These are phyloP conservation scores for Campopleginae sp. DNA, from an alignment of 2,888 invertebrate species.

Conservation along the genomic window DNA sequence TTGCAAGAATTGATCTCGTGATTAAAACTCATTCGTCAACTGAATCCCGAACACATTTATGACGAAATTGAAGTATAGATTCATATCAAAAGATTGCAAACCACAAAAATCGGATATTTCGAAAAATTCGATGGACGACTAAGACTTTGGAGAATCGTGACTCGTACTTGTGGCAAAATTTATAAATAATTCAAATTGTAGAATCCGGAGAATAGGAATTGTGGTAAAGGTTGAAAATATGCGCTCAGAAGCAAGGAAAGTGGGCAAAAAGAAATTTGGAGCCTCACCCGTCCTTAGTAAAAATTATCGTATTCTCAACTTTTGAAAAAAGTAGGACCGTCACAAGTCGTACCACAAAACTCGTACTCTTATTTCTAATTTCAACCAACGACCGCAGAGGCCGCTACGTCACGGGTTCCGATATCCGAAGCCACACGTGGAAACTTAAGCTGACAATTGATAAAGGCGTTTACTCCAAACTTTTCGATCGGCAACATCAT, in stretches of 20 bases:
- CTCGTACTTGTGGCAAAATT: background rate
- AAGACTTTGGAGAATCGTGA: background rate
- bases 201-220: too few species aligned
- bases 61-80: too few species aligned
- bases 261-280: too few species aligned
- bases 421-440: background rate
- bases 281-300: too few species aligned
- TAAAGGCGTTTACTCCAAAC: background rate
- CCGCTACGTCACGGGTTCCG: slow-evolving; percentile 25
- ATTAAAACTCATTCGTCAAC: background rate
- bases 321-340: too few species aligned
- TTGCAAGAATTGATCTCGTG: too few species aligned
- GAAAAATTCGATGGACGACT: too few species aligned
- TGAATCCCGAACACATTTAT: background rate
- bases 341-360: background rate
- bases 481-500: background rate
- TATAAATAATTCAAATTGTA: background rate
- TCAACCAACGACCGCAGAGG: background rate
- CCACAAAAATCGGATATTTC: too few species aligned
- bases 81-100: too few species aligned
- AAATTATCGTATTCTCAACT: too few species aligned
- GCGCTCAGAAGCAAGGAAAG: too few species aligned
- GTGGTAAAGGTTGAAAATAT: too few species aligned
- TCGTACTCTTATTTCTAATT: background rate
- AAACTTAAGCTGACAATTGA: background rate